Evolutionary conservation across 2,113 vertebrate species (phyloP).

Genomic region (Pollimyrus isidori): DNA sequence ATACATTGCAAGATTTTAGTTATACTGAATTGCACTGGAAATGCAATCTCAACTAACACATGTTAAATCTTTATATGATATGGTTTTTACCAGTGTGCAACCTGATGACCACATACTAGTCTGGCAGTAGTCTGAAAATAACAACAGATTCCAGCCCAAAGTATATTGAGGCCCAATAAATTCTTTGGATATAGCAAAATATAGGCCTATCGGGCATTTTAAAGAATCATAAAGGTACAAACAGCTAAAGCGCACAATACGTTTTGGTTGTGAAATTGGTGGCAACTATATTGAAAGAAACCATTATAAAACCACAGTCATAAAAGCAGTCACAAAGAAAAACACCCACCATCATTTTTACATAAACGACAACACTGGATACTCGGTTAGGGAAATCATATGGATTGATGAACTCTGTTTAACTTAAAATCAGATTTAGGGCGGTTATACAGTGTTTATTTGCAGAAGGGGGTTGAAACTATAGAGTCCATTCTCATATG

Average conservation of each 20-base stretch:
- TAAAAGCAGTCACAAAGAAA: background rate
- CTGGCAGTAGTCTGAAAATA: background rate
- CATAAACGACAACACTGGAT: background rate
- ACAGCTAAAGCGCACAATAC: background rate
- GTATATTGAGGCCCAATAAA: background rate
- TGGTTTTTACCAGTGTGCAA: background rate
- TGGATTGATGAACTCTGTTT: background rate
- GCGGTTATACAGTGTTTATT: background rate
- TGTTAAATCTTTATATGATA: background rate
- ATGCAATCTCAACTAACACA: background rate
- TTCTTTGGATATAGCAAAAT: background rate
- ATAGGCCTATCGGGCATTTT: background rate
- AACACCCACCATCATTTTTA: background rate
- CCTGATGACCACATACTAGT: background rate
- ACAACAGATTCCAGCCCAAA: background rate
- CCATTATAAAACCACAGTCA: background rate
- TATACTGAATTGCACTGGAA: background rate
- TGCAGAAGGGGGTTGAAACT: background rate
- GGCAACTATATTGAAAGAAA: background rate
- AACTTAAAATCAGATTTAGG: background rate
- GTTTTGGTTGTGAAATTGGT: background rate
- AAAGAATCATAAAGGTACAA: background rate
- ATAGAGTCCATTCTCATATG: background rate
- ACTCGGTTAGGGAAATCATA: background rate
- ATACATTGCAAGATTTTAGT: background rate